Evolutionary conservation across 2,888 invertebrate genomes (phyloP).

Genomic region (Polylopha cassiicola): DNA sequence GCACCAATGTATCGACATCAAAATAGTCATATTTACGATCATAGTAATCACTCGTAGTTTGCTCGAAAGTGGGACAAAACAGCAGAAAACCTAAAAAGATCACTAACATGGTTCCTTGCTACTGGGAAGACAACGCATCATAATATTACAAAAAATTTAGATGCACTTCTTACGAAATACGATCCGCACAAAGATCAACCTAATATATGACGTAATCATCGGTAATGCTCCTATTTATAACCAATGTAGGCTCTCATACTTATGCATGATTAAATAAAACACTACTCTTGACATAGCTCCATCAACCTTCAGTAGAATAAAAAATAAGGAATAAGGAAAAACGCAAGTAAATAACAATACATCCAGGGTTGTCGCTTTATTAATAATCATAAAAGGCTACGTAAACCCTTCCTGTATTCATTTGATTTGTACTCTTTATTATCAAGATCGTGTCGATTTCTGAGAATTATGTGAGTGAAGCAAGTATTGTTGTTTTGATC

Average conservation of each 20-base stretch:
- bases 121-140: no score
- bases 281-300: slow-evolving; percentile 7
- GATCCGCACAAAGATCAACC: slow-evolving; percentile 18
- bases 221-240: slow-evolving; percentile 49
- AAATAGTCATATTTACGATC: slow-evolving; percentile 79
- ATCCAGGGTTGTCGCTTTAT: no score
- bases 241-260: slow-evolving; percentile 22
- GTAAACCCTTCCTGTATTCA: no score
- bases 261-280: slow-evolving; percentile 21
- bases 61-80: slow-evolving; percentile 27
- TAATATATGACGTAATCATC: slow-evolving; percentile 39
- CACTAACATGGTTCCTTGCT: slow-evolving; percentile 28
- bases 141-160: not conserved
- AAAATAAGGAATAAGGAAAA: slow-evolving; percentile 13
- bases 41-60: slow-evolving; percentile 48
- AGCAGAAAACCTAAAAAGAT: slow-evolving; percentile 27
- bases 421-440: no score
- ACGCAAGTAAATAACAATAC: no score
- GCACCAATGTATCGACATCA: slow-evolving; percentile 81
- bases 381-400: no score
- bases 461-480: no score
- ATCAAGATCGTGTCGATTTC: no score
- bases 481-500: no score
- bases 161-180: slow-evolving; percentile 11
- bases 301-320: slow-evolving; percentile 13